A percentile compares a stretch with the other conserved stretches of the same genome.
phyloP scores from a whole-genome alignment of 1,140 invertebrate species.

The Aphelinus certus region DNA sequence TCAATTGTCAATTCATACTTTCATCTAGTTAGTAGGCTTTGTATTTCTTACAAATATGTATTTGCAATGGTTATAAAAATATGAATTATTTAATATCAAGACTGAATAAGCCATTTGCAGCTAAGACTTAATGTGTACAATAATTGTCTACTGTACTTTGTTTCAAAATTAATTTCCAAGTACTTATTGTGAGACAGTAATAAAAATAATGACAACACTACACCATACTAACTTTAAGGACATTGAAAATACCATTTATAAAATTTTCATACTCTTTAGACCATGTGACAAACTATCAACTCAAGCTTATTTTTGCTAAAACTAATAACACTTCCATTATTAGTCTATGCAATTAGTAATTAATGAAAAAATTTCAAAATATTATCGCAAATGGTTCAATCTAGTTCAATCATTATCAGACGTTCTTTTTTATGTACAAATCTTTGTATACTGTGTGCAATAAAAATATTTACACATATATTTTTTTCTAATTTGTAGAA shows the following conservation, averaged over 20 bases:
- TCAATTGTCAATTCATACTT: conserved; percentile 2
- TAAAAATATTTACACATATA: conserved; percentile 39
- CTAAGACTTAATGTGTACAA: conserved; percentile 28
- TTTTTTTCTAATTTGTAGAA: conserved; percentile 18
- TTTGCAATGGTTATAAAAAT: conserved; percentile 31
- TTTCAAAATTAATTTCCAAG: conserved; percentile 16
- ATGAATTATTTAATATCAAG: conserved; percentile 21
- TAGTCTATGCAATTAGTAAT: too few species aligned
- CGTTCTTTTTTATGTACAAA: conserved; percentile 31
- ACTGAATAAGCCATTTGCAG: conserved; percentile 31
- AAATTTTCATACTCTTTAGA: conserved; percentile 21
- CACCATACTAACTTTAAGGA: too few species aligned
- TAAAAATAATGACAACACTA: too few species aligned
- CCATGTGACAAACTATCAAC: not conserved
- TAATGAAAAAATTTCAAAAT: too few species aligned
- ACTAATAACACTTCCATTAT: too few species aligned
- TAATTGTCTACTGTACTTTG: conserved; percentile 17
- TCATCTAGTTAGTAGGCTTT: conserved; percentile 40
- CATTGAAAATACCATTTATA: conserved; percentile 22
- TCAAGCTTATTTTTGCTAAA: too few species aligned
- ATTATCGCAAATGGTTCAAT: conserved; percentile 4
- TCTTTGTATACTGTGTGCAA: conserved; percentile 33
- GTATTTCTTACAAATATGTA: conserved; percentile 6
- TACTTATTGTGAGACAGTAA: not conserved
- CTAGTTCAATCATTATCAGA: conserved; percentile 27